Conservation (phyloP, 2,888 invertebrate genomes). For the Ischnus inquisitorius region DNA sequence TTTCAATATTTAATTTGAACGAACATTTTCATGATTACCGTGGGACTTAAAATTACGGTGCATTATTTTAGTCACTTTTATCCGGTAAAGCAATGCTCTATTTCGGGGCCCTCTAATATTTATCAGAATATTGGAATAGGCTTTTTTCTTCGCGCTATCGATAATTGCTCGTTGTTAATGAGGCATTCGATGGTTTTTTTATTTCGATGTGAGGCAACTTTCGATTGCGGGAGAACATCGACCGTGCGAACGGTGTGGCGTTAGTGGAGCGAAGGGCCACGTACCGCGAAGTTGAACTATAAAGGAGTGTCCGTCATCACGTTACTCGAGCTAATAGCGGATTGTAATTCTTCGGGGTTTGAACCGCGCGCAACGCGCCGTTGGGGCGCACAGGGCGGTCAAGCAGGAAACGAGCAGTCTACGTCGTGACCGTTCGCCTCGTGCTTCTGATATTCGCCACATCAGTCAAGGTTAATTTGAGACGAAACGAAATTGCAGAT, state of each 20-base stretch:
- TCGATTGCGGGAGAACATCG: neutral
- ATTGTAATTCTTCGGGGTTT: slow-evolving; percentile 58
- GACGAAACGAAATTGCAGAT: slow-evolving; percentile 37
- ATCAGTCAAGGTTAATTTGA: slow-evolving; percentile 50
- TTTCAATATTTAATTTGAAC: too few species aligned
- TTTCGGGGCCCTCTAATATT: too few species aligned
- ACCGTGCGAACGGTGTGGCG: slow-evolving; percentile 8
- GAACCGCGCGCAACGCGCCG: slow-evolving; percentile 15
- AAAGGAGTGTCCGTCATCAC: slow-evolving; percentile 59
- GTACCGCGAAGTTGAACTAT: slow-evolving; percentile 31
- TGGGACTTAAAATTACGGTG: too few species aligned
- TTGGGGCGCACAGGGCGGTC: slow-evolving; percentile 40
- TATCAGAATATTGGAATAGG: too few species aligned
- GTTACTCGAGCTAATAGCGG: slow-evolving; percentile 60
- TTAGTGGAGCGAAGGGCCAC: neutral
- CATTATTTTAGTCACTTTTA: too few species aligned
- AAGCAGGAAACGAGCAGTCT: slow-evolving; percentile 72
- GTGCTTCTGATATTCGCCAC: slow-evolving; percentile 58
- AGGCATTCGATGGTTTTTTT: neutral
- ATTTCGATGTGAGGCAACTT: slow-evolving; percentile 11
- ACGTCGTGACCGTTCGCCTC: slow-evolving; percentile 53
- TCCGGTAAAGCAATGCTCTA: too few species aligned
- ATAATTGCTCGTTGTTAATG: too few species aligned
- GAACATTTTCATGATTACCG: too few species aligned
- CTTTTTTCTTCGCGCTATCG: too few species aligned